These are phyloP conservation scores for Talpa occidentalis DNA, from an alignment of 2,113 vertebrate species.

Conservation along the genomic window DNA sequence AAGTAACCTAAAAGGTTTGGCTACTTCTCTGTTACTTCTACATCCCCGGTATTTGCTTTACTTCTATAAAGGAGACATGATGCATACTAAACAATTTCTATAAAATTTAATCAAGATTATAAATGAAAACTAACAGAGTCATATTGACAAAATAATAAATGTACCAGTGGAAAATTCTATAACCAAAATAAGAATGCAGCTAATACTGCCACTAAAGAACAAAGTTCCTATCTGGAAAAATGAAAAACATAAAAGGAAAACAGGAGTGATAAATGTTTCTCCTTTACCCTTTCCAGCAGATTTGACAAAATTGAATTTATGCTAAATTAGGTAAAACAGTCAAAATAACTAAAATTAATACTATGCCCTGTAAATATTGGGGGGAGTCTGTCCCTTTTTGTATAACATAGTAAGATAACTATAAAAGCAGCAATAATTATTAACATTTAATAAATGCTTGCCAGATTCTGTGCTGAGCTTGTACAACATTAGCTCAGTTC, in stretches of 20 bases:
- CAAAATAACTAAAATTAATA: conserved; percentile 62
- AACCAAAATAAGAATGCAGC: conserved; percentile 67
- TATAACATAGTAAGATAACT: neutral
- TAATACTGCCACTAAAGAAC: conserved; percentile 17
- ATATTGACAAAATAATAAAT: conserved; percentile 62
- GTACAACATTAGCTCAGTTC: neutral
- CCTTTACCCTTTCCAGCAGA: neutral
- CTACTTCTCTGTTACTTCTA: conserved; percentile 33
- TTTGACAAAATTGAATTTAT: conserved; percentile 34
- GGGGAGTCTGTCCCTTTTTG: neutral
- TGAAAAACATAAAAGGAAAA: conserved; percentile 21
- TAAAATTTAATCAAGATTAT: conserved; percentile 83
- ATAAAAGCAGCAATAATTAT: neutral
- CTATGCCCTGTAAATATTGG: neutral
- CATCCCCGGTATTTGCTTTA: conserved; percentile 41
- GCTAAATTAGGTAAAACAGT: conserved; percentile 40
- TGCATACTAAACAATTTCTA: conserved; percentile 76
- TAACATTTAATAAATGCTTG: neutral
- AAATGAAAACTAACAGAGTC: conserved; percentile 77
- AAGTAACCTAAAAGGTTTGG: conserved; percentile 35
- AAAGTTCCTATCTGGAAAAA: neutral
- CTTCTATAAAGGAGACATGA: conserved; percentile 44
- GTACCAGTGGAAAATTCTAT: conserved; percentile 55
- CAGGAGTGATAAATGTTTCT: neutral
- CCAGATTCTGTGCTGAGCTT: neutral